Evolutionary conservation across 2,797 vertebrate genomes (phyloP), one percentile per base, ranked within the genome.

Genomic region (Parauchenoglanis punctatus): DNA sequence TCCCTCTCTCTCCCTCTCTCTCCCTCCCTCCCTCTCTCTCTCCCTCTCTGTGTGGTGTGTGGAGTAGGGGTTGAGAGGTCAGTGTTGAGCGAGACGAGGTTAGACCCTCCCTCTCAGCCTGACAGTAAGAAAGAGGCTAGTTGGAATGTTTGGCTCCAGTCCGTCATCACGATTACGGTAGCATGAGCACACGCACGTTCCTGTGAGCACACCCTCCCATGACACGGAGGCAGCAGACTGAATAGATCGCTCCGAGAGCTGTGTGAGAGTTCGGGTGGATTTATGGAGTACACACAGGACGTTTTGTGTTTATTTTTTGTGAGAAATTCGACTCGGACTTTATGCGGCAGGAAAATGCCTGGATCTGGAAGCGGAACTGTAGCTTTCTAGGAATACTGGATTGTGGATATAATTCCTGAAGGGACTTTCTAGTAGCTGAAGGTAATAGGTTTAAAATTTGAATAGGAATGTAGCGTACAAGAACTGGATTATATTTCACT

Each of bases 91-190:
- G 77, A 84, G 81, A 56, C 56, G 81, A 75, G 70, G 83, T 77
- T 86, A 88, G 83, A 85, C 84, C 92, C 91, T 86, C 86, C 87
- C 65, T 84, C 59, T 85, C 68, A 59, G 85, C 31, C 23, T 7
- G 86, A 91, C 94, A 95, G 96, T 93, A 96, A 96, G 93, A 94
- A 89, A 94, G 90, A 91, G 49, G 8, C 92, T 73, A 77, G 67
- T 77, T 87, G 87, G 87, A 91, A 90, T 89, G 84, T 91, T 86
- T 80, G 91, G 90, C 91, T 91, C 17, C 35, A 90, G 91, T 92
- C 88, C 72, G 89, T 89, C 89, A 85, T 89, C 83, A 88, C 92
- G 85, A 91, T 94, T 86, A 90, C 86, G 85, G 85, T 40, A 28
- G 78, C 85, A 73, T 77, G 76, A 87, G 72, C n/a, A 20, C 68